Conservation (phyloP, 2,113 vertebrate genomes). For the Coturnix japonica region DNA sequence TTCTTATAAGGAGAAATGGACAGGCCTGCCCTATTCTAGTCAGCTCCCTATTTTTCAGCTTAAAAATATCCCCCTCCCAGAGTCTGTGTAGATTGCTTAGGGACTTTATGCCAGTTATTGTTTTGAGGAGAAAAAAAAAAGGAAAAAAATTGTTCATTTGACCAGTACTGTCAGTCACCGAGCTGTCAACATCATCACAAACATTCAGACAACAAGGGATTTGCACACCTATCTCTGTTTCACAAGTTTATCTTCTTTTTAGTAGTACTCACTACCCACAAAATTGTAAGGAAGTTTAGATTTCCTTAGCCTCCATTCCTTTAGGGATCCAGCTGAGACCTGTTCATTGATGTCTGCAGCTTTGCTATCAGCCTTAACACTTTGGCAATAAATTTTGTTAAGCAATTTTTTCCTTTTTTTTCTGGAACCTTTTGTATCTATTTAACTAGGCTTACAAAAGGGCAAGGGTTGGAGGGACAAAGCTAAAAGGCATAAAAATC, state of each 20-base stretch:
- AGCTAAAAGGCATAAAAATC: constrained; percentile 12
- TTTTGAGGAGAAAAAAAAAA: constrained; percentile 13
- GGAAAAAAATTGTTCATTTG: constrained; percentile 6
- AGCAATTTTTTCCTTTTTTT: neutral
- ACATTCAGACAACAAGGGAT: neutral
- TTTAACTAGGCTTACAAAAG: constrained; percentile 47
- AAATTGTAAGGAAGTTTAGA: neutral
- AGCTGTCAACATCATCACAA: neutral
- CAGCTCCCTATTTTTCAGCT: neutral
- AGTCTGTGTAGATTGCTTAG: neutral
- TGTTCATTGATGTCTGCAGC: neutral
- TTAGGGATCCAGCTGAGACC: neutral
- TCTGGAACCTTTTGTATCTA: constrained; percentile 1
- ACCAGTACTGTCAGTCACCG: neutral
- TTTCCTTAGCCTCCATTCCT: neutral
- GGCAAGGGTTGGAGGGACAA: neutral
- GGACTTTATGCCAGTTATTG: constrained; percentile 30
- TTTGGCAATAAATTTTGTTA: neutral
- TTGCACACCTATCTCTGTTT: neutral
- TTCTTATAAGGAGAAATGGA: neutral
- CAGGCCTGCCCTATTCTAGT: neutral
- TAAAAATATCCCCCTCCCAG: neutral
- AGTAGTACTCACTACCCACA: neutral
- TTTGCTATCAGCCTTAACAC: neutral
- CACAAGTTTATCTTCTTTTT: neutral